Evolutionary conservation across 92 coral and sea anemone species (phyloP).

Genomic region (Zoanthus sansibaricus): DNA sequence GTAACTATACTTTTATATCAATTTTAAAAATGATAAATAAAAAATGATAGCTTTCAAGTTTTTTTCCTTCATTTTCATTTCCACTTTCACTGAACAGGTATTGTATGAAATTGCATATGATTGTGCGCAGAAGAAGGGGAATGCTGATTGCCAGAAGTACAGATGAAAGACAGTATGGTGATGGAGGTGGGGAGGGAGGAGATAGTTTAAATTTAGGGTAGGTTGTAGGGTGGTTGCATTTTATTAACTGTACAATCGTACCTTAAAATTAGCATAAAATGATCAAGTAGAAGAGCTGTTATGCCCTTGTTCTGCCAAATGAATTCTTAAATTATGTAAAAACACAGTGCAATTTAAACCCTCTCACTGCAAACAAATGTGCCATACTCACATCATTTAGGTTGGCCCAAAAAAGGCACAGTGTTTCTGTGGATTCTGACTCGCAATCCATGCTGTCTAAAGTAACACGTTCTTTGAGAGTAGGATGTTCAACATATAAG

Average conservation of each 20-base stretch:
- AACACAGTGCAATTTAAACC: constrained; percentile 30
- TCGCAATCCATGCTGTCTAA: constrained; percentile 72
- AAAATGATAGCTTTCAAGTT: constrained; percentile 14
- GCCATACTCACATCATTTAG: constrained; percentile 61
- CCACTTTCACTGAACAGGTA: constrained; percentile 14
- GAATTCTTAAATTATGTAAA: constrained; percentile 19
- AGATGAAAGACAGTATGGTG: constrained; percentile 6
- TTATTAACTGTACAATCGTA: constrained; percentile 21
- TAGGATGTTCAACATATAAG: constrained; percentile 65
- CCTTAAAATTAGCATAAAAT: constrained; percentile 26
- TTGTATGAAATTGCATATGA: constrained; percentile 4
- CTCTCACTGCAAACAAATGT: constrained; percentile 32
- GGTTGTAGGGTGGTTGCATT: constrained; percentile 22
- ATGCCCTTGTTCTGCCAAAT: constrained; percentile 23
- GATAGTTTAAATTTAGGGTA: constrained; percentile 14
- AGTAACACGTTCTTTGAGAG: constrained; percentile 63
- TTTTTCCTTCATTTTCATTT: constrained; percentile 1
- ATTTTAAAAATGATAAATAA: constrained; percentile 7
- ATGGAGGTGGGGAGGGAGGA: constrained; percentile 14
- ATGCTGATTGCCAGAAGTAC: constrained; percentile 15
- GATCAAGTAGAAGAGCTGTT: constrained; percentile 31
- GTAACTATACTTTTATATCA: background rate
- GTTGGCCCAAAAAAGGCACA: constrained; percentile 69
- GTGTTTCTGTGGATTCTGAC: constrained; percentile 69
- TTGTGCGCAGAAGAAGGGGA: constrained; percentile 2